A percentile compares a stretch with the other conserved stretches of the same genome.
These are phyloP conservation scores for Malaclemys terrapin DNA, from an alignment of 2,113 vertebrate genomes.

Conservation along the genomic window DNA sequence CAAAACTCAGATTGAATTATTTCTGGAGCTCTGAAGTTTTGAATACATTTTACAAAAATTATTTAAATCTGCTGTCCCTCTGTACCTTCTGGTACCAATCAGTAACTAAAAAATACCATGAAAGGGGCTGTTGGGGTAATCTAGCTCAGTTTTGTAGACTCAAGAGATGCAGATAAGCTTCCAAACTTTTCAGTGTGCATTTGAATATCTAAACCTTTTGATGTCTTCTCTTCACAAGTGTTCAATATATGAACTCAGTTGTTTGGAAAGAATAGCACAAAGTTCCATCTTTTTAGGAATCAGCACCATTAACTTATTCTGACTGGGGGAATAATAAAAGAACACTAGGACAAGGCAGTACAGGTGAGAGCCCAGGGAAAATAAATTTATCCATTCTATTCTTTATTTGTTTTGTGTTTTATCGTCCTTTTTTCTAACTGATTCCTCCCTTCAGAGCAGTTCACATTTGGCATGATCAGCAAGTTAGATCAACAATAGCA, in stretches of 20 bases:
- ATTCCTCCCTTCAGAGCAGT: neutral
- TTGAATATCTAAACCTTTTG: neutral
- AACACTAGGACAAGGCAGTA: neutral
- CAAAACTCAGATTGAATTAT: neutral
- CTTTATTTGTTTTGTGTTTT: neutral
- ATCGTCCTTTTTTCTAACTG: neutral
- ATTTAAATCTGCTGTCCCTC: neutral
- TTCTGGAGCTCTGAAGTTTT: neutral
- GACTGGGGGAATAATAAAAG: no score
- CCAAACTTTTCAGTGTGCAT: neutral
- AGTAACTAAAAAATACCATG: neutral
- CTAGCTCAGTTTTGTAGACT: neutral
- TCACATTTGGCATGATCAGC: neutral
- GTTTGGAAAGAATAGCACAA: neutral
- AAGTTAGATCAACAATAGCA: fast-evolving
- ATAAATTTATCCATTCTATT: neutral
- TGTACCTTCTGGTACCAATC: neutral
- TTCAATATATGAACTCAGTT: fast-evolving
- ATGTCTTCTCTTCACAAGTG: neutral
- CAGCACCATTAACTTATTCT: neutral
- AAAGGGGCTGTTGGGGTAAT: neutral
- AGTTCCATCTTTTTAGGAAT: neutral
- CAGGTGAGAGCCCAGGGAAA: no score
- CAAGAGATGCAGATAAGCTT: neutral
- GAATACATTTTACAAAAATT: neutral